Percentiles rank a stretch among this genome's conserved stretches.
Conservation (phyloP, 2,113 vertebrate genomes). For the Mobula birostris region DNA sequence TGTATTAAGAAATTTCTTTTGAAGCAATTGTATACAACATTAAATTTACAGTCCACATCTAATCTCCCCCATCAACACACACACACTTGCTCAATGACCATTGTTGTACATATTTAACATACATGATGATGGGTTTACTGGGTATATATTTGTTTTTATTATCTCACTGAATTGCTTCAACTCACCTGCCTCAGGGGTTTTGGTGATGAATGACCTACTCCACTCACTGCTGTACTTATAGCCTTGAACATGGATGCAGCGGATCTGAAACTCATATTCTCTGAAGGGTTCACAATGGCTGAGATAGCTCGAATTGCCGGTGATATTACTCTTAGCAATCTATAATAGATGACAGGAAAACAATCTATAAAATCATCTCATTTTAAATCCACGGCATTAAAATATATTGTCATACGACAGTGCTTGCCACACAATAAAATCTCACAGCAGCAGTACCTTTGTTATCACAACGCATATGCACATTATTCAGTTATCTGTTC, state of each 20-base stretch:
- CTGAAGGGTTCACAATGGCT: constrained; percentile 45
- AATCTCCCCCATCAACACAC: not conserved
- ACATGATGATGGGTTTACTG: not conserved
- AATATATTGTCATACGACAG: not conserved
- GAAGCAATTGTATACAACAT: not conserved
- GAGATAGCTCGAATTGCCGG: not conserved
- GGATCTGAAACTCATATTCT: constrained; percentile 52
- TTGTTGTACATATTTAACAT: not conserved
- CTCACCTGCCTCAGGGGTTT: constrained; percentile 55
- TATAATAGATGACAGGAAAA: not conserved
- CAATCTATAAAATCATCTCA: not conserved
- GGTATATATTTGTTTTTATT: not conserved
- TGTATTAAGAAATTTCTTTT: not conserved
- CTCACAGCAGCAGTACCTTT: not conserved
- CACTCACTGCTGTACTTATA: constrained; percentile 55
- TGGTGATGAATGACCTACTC: constrained; percentile 49
- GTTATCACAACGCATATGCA: not conserved
- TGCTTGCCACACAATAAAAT: not conserved
- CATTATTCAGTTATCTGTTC: not conserved
- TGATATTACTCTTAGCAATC: not conserved
- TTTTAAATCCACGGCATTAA: not conserved
- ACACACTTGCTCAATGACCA: not conserved
- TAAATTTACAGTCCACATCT: not conserved
- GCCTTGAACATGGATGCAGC: constrained; percentile 46
- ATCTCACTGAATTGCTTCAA: not conserved